Conservation (phyloP, 2,797 vertebrate species). For the Falco cherrug region DNA sequence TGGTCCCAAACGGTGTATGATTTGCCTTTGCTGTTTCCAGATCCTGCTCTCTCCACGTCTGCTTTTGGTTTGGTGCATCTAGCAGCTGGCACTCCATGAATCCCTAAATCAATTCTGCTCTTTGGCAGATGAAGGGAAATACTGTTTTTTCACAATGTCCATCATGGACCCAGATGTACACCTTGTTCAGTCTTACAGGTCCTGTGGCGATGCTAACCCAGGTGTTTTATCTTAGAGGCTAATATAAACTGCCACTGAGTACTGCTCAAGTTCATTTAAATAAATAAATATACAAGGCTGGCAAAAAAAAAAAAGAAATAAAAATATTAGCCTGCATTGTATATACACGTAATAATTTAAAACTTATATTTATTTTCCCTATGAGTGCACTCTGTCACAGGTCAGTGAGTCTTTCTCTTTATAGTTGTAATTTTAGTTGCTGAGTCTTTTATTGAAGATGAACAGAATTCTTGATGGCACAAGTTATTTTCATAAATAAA, state of each 20-base stretch:
- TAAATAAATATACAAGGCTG: not conserved
- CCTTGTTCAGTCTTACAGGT: rapidly evolving
- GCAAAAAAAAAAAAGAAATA: not conserved
- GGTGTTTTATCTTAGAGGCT: not conserved
- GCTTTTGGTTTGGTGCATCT: not conserved
- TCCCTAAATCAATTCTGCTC: not conserved
- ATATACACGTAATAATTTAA: not conserved
- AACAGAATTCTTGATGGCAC: not conserved
- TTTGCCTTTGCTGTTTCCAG: not conserved
- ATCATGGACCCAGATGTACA: not conserved
- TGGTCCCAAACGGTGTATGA: not conserved
- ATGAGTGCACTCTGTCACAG: not conserved
- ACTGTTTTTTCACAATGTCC: rapidly evolving
- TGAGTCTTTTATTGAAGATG: not conserved
- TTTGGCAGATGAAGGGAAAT: not conserved
- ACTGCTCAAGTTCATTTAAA: not conserved
- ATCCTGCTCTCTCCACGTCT: not conserved
- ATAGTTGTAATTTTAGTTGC: not conserved
- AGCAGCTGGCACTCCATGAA: not conserved
- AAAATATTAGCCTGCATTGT: not conserved
- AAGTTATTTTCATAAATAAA: not conserved
- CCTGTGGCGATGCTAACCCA: not conserved
- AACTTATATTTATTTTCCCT: not conserved
- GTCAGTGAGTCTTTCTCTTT: not conserved
- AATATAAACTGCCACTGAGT: not conserved